These are phyloP conservation scores for Cephonodes hylas DNA, from an alignment of 2,888 invertebrate genomes.

Conservation along the genomic window DNA sequence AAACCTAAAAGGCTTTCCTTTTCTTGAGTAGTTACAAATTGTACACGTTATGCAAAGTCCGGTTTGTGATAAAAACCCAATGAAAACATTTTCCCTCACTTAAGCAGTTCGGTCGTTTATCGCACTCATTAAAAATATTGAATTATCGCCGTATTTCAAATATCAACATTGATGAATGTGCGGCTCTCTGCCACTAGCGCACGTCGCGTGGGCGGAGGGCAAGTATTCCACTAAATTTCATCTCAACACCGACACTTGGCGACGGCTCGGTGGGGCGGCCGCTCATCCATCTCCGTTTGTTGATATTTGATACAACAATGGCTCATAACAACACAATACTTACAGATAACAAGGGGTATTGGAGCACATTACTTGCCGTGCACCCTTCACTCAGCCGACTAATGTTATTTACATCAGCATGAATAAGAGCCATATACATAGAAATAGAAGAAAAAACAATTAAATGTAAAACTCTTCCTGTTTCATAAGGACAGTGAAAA, in stretches of 20 bases:
- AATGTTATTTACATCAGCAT: background rate
- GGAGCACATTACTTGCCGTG: background rate
- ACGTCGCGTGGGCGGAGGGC: background rate
- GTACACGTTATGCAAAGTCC: too few species aligned
- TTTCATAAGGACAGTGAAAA: too few species aligned
- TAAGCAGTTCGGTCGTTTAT: too few species aligned
- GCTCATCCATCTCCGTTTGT: background rate
- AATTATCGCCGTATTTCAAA: background rate
- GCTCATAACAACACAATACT: background rate
- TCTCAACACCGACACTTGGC: background rate
- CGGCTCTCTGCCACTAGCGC: background rate
- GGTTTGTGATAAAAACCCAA: too few species aligned
- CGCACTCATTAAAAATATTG: too few species aligned
- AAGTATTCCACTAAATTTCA: constrained; percentile 5
- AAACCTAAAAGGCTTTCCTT: too few species aligned
- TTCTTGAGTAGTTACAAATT: too few species aligned
- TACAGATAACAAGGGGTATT: background rate
- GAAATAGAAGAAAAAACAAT: too few species aligned
- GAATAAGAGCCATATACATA: too few species aligned
- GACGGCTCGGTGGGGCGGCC: background rate
- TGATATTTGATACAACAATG: background rate
- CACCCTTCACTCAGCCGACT: background rate
- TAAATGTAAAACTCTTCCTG: too few species aligned
- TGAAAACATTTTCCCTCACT: too few species aligned
- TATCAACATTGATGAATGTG: background rate